phyloP scores from a whole-genome alignment of 23 tunicate genomes.

The Halocynthia aurantium region DNA sequence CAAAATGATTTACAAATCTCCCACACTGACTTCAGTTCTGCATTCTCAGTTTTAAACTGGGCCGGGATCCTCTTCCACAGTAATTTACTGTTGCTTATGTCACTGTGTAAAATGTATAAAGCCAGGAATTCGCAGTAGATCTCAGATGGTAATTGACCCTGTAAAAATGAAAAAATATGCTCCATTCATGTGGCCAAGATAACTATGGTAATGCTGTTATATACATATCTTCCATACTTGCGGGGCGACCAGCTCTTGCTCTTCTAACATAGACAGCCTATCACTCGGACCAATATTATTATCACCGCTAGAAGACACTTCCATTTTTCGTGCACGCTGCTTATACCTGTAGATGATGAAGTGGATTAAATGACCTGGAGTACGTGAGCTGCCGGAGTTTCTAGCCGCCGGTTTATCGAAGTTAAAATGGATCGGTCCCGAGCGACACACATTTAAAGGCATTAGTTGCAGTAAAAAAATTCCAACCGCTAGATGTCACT shows the following conservation, averaged over 20 bases:
- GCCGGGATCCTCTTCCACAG: conserved; percentile 73
- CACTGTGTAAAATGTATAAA: conserved; percentile 45
- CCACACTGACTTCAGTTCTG: conserved; percentile 65
- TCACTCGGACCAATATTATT: not conserved
- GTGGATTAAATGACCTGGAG: not conserved
- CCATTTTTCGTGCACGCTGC: not conserved
- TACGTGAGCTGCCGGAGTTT: not conserved
- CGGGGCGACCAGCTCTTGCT: conserved; percentile 51
- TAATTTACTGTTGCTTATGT: conserved; percentile 47
- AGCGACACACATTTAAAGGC: too few species aligned
- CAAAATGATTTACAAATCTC: conserved; percentile 58
- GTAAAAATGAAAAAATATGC: conserved; percentile 13
- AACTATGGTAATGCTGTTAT: too few species aligned
- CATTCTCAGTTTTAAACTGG: conserved; percentile 28
- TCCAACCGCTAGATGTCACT: too few species aligned
- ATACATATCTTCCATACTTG: not conserved
- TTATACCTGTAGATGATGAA: too few species aligned
- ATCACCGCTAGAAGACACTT: conserved; percentile 10
- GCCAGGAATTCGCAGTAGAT: conserved; percentile 71
- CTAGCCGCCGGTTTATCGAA: not conserved
- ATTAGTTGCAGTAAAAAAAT: too few species aligned
- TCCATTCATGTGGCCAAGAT: too few species aligned
- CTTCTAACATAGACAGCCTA: conserved; percentile 44
- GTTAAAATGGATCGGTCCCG: too few species aligned
- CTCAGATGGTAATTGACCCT: conserved; percentile 43